Conservation (phyloP, 2,797 vertebrate species). For the Spondyliosoma cantharus region DNA sequence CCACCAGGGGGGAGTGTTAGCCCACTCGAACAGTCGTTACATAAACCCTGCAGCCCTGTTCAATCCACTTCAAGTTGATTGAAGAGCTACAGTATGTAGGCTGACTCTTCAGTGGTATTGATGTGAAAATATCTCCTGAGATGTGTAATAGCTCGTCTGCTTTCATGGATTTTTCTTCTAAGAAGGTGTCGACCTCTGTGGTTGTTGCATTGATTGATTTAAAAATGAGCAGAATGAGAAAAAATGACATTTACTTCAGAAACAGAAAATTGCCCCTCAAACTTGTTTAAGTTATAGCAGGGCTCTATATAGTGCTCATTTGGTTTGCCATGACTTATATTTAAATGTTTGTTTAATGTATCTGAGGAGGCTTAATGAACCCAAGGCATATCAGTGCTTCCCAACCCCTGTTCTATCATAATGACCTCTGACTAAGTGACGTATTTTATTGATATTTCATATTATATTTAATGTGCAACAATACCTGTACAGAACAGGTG, state of each 20-base stretch:
- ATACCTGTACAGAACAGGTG: too few relatives aligned
- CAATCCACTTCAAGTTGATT: constrained; percentile 37
- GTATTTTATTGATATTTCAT: too few relatives aligned
- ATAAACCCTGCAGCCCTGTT: constrained; percentile 36
- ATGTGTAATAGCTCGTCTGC: constrained; percentile 36
- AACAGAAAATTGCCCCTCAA: background rate
- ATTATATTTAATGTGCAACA: too few relatives aligned
- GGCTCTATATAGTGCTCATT: background rate
- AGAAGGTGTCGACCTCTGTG: constrained; percentile 26
- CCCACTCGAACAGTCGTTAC: background rate
- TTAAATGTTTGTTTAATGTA: background rate
- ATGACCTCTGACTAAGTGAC: too few relatives aligned
- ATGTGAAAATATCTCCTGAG: constrained; percentile 52
- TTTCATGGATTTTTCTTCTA: constrained; percentile 52
- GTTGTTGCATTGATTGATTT: constrained; percentile 36
- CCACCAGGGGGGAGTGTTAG: constrained; percentile 61
- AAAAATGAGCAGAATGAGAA: constrained; percentile 23
- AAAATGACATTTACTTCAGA: constrained; percentile 1
- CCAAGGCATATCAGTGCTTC: too few relatives aligned
- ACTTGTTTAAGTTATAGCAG: background rate
- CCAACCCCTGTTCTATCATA: too few relatives aligned
- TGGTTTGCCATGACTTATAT: background rate
- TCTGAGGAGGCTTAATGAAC: background rate
- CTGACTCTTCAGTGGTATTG: constrained; percentile 34
- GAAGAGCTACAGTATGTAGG: constrained; percentile 29